phyloP scores from a whole-genome alignment of 2,113 vertebrate genomes.

The Furnarius figulus region DNA sequence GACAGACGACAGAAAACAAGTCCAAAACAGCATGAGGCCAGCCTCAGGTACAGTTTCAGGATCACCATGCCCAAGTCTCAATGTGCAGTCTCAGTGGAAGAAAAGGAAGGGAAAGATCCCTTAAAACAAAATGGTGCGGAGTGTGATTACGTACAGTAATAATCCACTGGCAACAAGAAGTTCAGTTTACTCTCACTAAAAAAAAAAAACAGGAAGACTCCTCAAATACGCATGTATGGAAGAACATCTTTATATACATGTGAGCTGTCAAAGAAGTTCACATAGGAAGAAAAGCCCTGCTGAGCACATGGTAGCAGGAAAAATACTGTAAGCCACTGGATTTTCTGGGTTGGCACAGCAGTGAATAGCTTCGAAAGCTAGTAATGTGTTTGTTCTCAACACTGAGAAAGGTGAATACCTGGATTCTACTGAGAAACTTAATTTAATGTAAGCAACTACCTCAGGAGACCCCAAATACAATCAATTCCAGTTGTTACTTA shows the following conservation, averaged over 20 bases:
- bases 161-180: background rate
- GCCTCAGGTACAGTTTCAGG: background rate
- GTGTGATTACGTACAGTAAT: fast-evolving
- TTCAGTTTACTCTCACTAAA: background rate
- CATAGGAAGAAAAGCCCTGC: background rate
- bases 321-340: background rate
- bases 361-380: background rate
- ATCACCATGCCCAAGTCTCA: background rate
- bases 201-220: background rate
- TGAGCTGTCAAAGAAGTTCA: background rate
- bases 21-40: background rate
- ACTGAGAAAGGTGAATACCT: background rate
- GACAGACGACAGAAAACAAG: background rate
- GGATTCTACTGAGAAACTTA: background rate
- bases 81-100: background rate
- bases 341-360: background rate
- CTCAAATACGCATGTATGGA: background rate
- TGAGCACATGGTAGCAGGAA: background rate
- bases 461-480: background rate
- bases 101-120: background rate
- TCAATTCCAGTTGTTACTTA: background rate
- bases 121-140: background rate
- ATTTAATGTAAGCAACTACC: background rate
- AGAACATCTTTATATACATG: background rate
- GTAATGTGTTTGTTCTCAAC: background rate